Base-by-base conservation (phyloP, 2,888 invertebrate genomes). In the Coleophora deauratella region DNA sequence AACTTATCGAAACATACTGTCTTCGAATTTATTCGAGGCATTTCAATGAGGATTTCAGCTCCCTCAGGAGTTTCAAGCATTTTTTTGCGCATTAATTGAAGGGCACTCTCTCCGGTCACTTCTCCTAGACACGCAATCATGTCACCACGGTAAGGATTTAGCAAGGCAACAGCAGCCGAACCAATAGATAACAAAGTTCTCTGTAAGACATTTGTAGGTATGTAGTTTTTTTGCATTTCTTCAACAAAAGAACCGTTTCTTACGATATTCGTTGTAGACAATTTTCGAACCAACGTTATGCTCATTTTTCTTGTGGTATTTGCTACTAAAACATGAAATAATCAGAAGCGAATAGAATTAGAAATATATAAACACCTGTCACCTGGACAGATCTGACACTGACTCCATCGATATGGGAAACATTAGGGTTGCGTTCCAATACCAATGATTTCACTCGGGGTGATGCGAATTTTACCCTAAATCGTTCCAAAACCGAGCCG, bases 51-150 rank as follows among this genome's bases (percentile, higher is more conserved):
- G 61, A 99, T 94, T 52, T 91, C 86, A 13, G 74, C 71, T 1
- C 98, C 98, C 77, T 96, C 96, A 2, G 88, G 70, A 41, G 92
- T 92, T 35, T 86, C 77, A 49, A 89, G 73, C 97, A 99, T 97
- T 67, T 90, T 88, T 33, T 85, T 69, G 40, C 89, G 85, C 78
- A 98, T 94, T 56, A 89, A 87, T 47, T 84, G 82, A 4, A 97
- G 82, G 2, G 97, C 93, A 35, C 66, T 68, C 49, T 86, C 82
- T 2, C 91, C 97, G 9, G 97, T 96, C 0, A 96, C 94, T 84
- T 99, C 98, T 1, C 97, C 97, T 54, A 98, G 88, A 51, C 96
- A 94, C 14, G 98, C 97, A 53, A 99, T 95, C 95, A 97, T 96
- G 67, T 99, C 98, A 12, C 90, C 93, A 47, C 94, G 84, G 43